Base-by-base conservation (phyloP, 2,113 vertebrate species). In the Dipodomys ordii region DNA sequence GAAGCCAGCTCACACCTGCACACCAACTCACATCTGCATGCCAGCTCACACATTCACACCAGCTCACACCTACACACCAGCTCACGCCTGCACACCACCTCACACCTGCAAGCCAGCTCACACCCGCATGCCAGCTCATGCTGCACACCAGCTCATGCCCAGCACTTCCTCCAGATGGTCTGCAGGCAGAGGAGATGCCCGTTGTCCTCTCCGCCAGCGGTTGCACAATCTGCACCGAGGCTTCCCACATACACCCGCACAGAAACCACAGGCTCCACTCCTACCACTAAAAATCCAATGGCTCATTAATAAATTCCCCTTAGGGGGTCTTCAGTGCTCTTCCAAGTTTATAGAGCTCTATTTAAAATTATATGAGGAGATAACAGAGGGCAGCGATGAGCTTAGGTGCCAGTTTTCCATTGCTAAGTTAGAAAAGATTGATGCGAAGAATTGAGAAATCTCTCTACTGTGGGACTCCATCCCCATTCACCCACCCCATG, bases 301-400 rank as follows among this genome's bases (percentile, higher is more conserved):
- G 20, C n/a, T 95, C 39, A 67, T 74, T 96, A 86, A 95, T 92
- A 83, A 28, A 72, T 79, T 84, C 94, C 39, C 84, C 46, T 49
- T 82, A 67, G 39, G 74, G 90, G 5, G 4, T 83, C 44, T 83
- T 94, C 86, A 92, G 76, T 46, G 30, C 19, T 91, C 77, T 83
- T 88, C 72, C 86, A 39, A 30, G 60, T 83, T 95, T 91, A 76
- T 95, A 71, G 27, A 76, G 60, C 30, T 88, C 73, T 49, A 89
- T 79, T 91, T 92, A 86, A 96, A 96, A 91, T 94, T 88, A 92
- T 76, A 82, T 76, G 49, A 83, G 64, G 39, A 49, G 65, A 28
- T 86, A 79, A 69, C 62, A 68, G 35, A 90, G 0, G 82, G 64
- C 18, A 8, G 8, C 85, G 77, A 69, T 73, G 15, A 28, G 16